Conservation (phyloP, 2,113 vertebrate genomes). For the Ictalurus punctatus region DNA sequence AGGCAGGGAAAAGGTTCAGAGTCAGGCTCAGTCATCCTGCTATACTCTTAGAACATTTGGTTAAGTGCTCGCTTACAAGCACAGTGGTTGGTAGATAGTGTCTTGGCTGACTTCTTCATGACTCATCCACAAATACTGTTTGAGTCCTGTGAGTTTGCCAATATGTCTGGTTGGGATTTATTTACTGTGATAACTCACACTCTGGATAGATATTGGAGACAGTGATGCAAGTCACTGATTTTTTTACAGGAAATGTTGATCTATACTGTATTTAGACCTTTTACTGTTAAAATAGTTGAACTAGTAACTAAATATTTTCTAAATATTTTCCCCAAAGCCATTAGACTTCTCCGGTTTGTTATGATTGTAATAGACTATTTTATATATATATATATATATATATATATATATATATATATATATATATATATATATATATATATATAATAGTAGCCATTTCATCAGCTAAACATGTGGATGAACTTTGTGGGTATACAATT, state of each 20-base stretch:
- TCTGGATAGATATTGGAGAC: neutral
- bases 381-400: no score
- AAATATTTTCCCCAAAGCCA: neutral
- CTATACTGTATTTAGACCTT: neutral
- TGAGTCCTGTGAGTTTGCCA: neutral
- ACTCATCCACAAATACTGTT: slow-evolving; percentile 12
- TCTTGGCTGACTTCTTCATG: slow-evolving; percentile 1
- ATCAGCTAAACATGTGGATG: neutral
- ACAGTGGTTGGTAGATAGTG: slow-evolving; percentile 8
- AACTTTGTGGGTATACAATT: neutral
- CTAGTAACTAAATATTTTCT: neutral
- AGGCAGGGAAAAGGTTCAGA: neutral
- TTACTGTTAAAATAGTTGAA: neutral
- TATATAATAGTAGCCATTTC: neutral
- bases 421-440: no score
- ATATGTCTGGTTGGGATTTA: slow-evolving; percentile 5
- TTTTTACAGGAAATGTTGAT: slow-evolving; percentile 16
- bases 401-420: no score
- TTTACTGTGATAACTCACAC: neutral
- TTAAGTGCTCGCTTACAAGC: neutral
- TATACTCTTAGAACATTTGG: neutral
- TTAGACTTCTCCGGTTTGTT: no score
- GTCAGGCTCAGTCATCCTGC: neutral
- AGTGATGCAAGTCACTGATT: neutral
- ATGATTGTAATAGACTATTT: neutral